Percentiles rank a stretch among this genome's conserved stretches.
phyloP scores from a whole-genome alignment of 2,113 vertebrate species.

The Ictidomys tridecemlineatus region DNA sequence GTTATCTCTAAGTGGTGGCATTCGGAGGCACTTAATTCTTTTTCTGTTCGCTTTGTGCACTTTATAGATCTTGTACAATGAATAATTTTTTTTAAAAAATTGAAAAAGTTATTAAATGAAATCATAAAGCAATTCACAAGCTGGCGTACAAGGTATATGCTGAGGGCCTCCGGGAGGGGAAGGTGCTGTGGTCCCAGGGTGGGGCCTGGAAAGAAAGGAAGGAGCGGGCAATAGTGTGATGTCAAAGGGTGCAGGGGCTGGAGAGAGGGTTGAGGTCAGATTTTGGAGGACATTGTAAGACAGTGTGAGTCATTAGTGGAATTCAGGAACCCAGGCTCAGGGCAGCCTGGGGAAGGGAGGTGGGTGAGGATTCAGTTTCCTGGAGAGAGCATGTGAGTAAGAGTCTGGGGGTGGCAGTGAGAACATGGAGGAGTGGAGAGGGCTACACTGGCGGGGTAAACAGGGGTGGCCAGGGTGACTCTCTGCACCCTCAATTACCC shows the following conservation, averaged over 20 bases:
- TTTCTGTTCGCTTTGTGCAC: background rate
- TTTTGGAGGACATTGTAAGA: background rate
- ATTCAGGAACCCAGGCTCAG: background rate
- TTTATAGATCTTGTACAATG: conserved; percentile 5
- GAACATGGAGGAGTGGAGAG: background rate
- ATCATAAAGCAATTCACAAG: background rate
- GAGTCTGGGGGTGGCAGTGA: too few species aligned
- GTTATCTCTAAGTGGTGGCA: background rate
- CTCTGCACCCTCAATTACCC: too few species aligned
- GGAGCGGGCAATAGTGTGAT: rapidly evolving
- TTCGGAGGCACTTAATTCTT: background rate
- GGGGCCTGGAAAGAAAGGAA: background rate
- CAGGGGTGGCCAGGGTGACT: background rate
- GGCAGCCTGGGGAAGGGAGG: background rate
- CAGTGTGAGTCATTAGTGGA: background rate
- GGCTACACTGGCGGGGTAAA: too few species aligned
- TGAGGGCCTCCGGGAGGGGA: background rate
- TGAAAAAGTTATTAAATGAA: background rate
- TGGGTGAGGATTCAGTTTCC: background rate
- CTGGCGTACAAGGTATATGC: background rate
- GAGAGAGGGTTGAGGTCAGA: background rate
- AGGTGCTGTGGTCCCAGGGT: background rate
- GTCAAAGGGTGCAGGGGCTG: background rate
- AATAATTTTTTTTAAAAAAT: background rate
- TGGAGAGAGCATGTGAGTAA: background rate